Evolutionary conservation across 1,140 invertebrate genomes (phyloP), one percentile per base, ranked within the genome.

Genomic region (Chymomyza costata): DNA sequence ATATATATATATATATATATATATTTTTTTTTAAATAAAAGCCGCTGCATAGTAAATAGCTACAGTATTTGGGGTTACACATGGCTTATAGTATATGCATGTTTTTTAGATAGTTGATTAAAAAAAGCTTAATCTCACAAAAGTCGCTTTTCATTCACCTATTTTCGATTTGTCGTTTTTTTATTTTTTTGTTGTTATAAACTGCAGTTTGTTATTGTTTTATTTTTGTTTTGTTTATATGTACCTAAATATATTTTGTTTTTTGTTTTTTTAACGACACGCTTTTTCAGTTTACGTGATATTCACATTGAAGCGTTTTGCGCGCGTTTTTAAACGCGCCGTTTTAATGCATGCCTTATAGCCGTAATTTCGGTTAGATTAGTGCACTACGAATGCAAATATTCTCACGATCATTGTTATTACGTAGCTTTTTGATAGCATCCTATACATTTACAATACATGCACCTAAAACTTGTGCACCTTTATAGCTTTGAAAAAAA

Each of bases 261-360:
- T 10, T 57, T 38, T 17, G 16, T 44, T 19, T 31, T 43, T 19
- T 19, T 59, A 19, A 21, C 44, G 30, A 19, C 28, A 2, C 18
- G 35, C 55, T 55, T 56, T 52, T 70, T 71, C 40, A 67, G 57
- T 55, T 71, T 78, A 78, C 71, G 71, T 78, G 71, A 69, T 65
- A 69, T 80, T 67, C 52, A 38, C 60, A 60, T 30, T 46, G 35
- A 32, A 41, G 54, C 51, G 54, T 34, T 60, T 54, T 52, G 46
- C 21, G 61, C 55, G 60, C 66, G 49, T 35, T 30, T 59, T 28
- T 34, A 53, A 59, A 35, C 56, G 56, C 18, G 40, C 15, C 13
- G n/a, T 55, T 59, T 55, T 40, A n/a, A n/a, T n/a, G 69, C 70
- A 76, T 78, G 71, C 44, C 14, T 15, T 35, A 16, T 46, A 16